Base-by-base conservation (phyloP, 1,140 invertebrate genomes). In the Telenomus remus region DNA sequence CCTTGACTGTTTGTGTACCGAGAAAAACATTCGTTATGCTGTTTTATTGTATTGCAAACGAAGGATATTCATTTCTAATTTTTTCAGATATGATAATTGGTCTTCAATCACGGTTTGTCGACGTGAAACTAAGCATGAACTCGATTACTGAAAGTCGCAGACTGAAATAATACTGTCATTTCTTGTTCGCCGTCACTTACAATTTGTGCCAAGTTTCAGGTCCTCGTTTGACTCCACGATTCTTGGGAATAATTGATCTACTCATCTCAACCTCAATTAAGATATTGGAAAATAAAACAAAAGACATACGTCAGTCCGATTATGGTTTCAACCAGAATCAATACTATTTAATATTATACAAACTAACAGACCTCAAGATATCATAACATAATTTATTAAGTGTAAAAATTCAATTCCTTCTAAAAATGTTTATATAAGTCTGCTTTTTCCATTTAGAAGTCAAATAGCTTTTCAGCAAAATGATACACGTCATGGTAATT, bases 261-360 rank as follows among this genome's bases (percentile, higher is more conserved):
- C 50, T 63, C 16, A 53, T 63, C 49, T 13, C n/a, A n/a, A 42
- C 53, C 51, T 55, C 46, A 65, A 55, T 66, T 66, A 66, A 34
- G 35, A 7, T n/a, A 50, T 43, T 33, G 3, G 33, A 19, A 14
- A 12, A 50, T 49, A 27, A 48, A 48, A 49, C 35, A 33, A 64
- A 39, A 65, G 43, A 55, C 44, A 55, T 65, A 16, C 50, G 42
- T 37, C 16, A 43, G 12, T 48, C 10, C 0, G 14, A 4, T 16
- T 12, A 37, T 53, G 27, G 6, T 42, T 11, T 46, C 4, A 16
- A 10, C 55, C 15, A 44, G 35, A 68, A 66, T 56, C 53, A 56
- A 37, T 35, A n/a, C n/a, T n/a, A 46, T 50, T 35, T 57, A 68
- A 57, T 37, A 51, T 57, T 44, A 47, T 68, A 57, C 49, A 14